Evolutionary conservation across 2,888 invertebrate genomes (phyloP), one percentile per base, ranked within the genome.

Genomic region (Bruchidius siliquastri): DNA sequence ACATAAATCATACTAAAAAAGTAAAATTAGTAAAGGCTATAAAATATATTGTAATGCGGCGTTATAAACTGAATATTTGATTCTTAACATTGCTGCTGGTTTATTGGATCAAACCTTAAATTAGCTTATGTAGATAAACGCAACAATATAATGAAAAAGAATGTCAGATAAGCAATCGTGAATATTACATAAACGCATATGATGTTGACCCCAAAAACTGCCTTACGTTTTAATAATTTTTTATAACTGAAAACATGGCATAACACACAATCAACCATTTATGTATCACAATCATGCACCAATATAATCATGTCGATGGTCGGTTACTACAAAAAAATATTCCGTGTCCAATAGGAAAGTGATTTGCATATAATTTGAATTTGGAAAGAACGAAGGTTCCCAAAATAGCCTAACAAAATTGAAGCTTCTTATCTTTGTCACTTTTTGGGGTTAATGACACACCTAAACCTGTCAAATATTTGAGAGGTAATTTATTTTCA

Each of bases 401-500:
- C 21, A 0, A 71, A 30, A 71, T 71, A 71, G 30, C 71, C 71
- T 71, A 10, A 71, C 30, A 26, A 71, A 71, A 30, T 8, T 21
- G 4, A 2, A 10, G 20, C 13, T 32, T 21, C 30, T 30, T 26
- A n/a, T 30, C 20, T 18, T 30, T 49, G 26, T 18, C 22, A 26
- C 20, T 26, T 30, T 30, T 30, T 22, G 49, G 49, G 49, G 49
- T 49, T 49, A 49, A 13, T 49, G 10, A 49, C 6, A 49, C 49
- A 1, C 18, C 49, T 49, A 13, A 1, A 49, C 3, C 49, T 26
- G 26, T 26, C 26, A 26, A 26, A 26, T 8, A 26, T 26, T 49
- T 49, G 49, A 8, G 10, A 68, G 1, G 3, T n/a, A 4, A 68
- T 22, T 22, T 22, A 68, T 68, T 2, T 20, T 49, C 67, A 22